A percentile compares a stretch with the other conserved stretches of the same genome.
phyloP scores from a whole-genome alignment of 2,797 vertebrate genomes.

The Platalea minor region DNA sequence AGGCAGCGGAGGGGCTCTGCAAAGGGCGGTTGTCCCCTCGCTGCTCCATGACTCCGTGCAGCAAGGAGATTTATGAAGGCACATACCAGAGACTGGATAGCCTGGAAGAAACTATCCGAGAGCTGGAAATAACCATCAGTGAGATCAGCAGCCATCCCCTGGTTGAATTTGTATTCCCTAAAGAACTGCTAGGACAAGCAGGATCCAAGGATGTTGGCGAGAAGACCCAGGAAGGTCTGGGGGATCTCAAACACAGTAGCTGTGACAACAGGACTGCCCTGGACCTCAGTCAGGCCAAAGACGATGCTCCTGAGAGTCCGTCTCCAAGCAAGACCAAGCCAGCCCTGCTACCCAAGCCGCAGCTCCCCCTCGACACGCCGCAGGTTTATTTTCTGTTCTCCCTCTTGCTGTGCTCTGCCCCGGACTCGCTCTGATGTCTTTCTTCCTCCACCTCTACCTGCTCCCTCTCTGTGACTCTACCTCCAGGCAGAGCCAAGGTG shows the following conservation, averaged over 20 bases:
- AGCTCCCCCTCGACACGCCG: conserved; percentile 29
- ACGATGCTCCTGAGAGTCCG: not conserved
- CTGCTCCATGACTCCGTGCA: not conserved
- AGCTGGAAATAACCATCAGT: conserved; percentile 88
- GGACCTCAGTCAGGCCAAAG: conserved; percentile 1
- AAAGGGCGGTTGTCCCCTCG: not conserved
- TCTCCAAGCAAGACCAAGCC: conserved; percentile 71
- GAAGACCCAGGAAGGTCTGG: not conserved
- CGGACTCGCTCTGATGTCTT: conserved; percentile 26
- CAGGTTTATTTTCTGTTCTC: conserved; percentile 79
- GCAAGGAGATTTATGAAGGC: conserved; percentile 75
- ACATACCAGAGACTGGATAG: conserved; percentile 85
- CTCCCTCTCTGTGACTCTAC: conserved; percentile 39
- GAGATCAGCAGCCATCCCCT: conserved; percentile 80
- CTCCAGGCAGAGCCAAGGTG: not conserved
- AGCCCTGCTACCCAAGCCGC: conserved; percentile 83
- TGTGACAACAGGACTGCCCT: not conserved
- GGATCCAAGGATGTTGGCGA: not conserved
- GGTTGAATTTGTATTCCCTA: conserved; percentile 21
- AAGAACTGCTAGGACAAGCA: not conserved
- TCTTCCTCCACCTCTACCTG: conserved; percentile 42
- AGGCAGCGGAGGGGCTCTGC: not conserved
- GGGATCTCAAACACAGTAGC: not conserved
- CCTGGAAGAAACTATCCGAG: conserved; percentile 90
- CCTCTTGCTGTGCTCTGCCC: conserved; percentile 29